Conservation (phyloP, 2,797 vertebrate species). For the Etheostoma perlongum region DNA sequence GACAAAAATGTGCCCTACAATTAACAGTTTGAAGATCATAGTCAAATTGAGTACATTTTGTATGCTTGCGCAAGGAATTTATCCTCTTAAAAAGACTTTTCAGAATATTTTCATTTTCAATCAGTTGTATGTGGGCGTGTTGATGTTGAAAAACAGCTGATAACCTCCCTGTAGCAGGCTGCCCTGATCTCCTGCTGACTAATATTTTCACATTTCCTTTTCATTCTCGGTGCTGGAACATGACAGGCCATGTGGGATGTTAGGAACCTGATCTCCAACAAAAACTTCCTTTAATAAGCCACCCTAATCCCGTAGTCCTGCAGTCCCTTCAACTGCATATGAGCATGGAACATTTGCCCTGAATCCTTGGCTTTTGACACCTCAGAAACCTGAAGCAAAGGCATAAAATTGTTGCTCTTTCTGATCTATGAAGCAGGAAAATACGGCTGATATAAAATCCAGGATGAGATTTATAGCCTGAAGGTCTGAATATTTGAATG, state of each 20-base stretch:
- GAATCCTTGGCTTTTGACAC: constrained; percentile 24
- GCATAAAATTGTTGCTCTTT: constrained; percentile 10
- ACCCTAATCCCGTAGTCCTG: constrained; percentile 52
- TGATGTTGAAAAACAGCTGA: constrained; percentile 24
- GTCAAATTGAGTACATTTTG: background rate
- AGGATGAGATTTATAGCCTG: background rate
- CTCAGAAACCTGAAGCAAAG: constrained; percentile 12
- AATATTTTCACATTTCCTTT: constrained; percentile 45
- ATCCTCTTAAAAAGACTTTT: background rate
- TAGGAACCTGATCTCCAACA: constrained; percentile 59
- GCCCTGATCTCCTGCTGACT: constrained; percentile 43
- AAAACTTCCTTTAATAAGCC: constrained; percentile 63
- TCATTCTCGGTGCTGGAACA: constrained; percentile 38
- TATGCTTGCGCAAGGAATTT: background rate
- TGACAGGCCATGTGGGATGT: constrained; percentile 49
- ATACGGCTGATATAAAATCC: background rate
- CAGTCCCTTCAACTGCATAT: constrained; percentile 5
- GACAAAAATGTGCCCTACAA: background rate
- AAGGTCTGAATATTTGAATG: background rate
- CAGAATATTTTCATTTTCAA: background rate
- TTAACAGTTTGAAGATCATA: constrained; percentile 3
- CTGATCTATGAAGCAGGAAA: constrained; percentile 15
- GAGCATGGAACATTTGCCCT: constrained; percentile 25
- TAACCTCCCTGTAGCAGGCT: constrained; percentile 10
- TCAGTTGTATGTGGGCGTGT: constrained; percentile 16